Evolutionary conservation across 2,888 invertebrate species (phyloP).

Genomic region (Pristionchus maxplancki): DNA sequence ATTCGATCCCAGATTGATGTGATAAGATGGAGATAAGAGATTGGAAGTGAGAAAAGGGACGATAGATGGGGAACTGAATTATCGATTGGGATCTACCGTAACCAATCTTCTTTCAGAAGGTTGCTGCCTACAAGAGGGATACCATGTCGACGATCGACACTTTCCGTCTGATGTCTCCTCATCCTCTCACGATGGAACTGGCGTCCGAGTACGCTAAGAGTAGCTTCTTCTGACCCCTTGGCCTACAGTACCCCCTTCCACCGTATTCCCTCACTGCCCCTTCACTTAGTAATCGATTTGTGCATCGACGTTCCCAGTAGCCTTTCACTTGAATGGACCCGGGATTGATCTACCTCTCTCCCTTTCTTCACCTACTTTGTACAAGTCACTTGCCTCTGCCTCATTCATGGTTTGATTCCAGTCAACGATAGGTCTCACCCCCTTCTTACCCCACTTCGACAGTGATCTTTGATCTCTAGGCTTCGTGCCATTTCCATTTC

Average conservation of each 20-base stretch:
- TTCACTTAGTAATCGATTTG: conserved; percentile 4
- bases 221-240: conserved; percentile 66
- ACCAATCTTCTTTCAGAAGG: conserved; percentile 69
- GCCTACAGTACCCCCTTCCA: conserved; percentile 11
- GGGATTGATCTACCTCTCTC: background rate
- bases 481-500: conserved; percentile 7
- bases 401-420: background rate
- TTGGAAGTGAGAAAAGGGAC: conserved; percentile 59
- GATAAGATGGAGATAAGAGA: conserved; percentile 56
- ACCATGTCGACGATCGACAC: conserved; percentile 76
- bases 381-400: conserved; percentile 21
- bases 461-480: conserved; percentile 41
- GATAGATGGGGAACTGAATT: background rate
- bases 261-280: conserved; percentile 19
- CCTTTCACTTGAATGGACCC: background rate
- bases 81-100: conserved; percentile 61
- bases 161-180: conserved; percentile 75
- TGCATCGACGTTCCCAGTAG: background rate
- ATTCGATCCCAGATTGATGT: conserved; percentile 53
- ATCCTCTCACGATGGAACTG: conserved; percentile 77
- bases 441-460: background rate
- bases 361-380: background rate
- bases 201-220: conserved; percentile 74
- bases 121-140: conserved; percentile 76
- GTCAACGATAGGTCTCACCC: conserved; percentile 37